Conservation (phyloP, 2,888 invertebrate genomes). For the Argyra leucocephala region DNA sequence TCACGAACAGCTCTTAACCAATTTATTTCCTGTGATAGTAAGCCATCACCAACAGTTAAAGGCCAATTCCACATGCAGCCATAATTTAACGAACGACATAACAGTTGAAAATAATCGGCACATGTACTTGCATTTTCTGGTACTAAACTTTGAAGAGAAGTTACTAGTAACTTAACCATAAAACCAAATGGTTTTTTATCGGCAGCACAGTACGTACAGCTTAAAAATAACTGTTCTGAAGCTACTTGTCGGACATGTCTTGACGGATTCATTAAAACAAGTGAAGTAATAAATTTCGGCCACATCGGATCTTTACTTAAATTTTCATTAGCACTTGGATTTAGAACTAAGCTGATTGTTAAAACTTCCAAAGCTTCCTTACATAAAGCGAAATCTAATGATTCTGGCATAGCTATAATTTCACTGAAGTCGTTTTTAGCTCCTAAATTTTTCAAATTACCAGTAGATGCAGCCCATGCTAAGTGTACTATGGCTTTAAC, state of each 20-base stretch:
- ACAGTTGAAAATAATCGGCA: slow-evolving; percentile 41
- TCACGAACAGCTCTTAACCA: slow-evolving; percentile 47
- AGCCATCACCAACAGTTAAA: slow-evolving; percentile 36
- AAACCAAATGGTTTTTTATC: slow-evolving; percentile 41
- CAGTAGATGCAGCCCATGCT: slow-evolving; percentile 69
- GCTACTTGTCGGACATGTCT: slow-evolving; percentile 49
- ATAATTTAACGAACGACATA: slow-evolving; percentile 41
- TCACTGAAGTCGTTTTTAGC: slow-evolving; percentile 48
- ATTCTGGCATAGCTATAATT: slow-evolving; percentile 49
- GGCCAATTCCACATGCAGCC: slow-evolving; percentile 43
- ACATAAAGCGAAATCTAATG: slow-evolving; percentile 62
- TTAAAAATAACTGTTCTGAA: slow-evolving; percentile 41
- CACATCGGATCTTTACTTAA: slow-evolving; percentile 74
- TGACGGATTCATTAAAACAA: slow-evolving; percentile 74
- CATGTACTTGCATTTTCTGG: slow-evolving; percentile 40
- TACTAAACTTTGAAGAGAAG: slow-evolving; percentile 37
- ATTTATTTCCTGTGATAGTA: slow-evolving; percentile 42
- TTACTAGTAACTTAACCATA: slow-evolving; percentile 40
- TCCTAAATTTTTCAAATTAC: slow-evolving; percentile 58
- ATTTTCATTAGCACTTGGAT: slow-evolving; percentile 74
- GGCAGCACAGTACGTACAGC: slow-evolving; percentile 43
- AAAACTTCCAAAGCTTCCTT: slow-evolving; percentile 89
- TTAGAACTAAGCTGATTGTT: slow-evolving; percentile 79
- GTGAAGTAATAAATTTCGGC: slow-evolving; percentile 80
- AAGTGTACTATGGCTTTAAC: slow-evolving; percentile 65